A percentile compares a stretch with the other conserved stretches of the same genome.
Conservation (phyloP, 2,888 invertebrate genomes). For the Hoplodrina blanda region DNA sequence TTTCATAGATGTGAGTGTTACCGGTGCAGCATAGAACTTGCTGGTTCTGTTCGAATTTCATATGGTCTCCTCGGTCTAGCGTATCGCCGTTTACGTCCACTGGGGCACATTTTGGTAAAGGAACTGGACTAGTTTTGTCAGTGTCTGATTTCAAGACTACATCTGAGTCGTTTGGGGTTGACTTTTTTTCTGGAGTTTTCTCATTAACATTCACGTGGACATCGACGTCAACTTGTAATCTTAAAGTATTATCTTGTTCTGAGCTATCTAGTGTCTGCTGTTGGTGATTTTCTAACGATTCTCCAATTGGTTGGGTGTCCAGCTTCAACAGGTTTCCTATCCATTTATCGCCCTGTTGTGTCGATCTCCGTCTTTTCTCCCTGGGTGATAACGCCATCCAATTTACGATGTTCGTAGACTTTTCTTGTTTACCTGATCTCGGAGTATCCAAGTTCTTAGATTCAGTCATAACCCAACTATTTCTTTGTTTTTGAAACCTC, state of each 20-base stretch:
- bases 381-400: slow-evolving; percentile 81
- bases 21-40: slow-evolving; percentile 40
- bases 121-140: slow-evolving; percentile 20
- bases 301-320: slow-evolving; percentile 29
- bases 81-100: slow-evolving; percentile 1
- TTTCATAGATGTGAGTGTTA: slow-evolving; percentile 5
- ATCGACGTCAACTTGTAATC: slow-evolving; percentile 65
- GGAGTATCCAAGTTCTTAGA: slow-evolving; percentile 37
- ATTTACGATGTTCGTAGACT: slow-evolving; percentile 68
- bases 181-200: slow-evolving; percentile 40
- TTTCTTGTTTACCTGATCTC: slow-evolving; percentile 52
- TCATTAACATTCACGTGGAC: slow-evolving; percentile 62
- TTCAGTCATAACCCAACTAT: slow-evolving; percentile 73
- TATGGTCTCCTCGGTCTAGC: slow-evolving; percentile 54
- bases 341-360: slow-evolving; percentile 55
- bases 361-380: slow-evolving; percentile 71
- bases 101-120: slow-evolving; percentile 21
- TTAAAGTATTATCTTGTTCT: slow-evolving; percentile 29
- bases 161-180: slow-evolving; percentile 39
- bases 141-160: slow-evolving; percentile 12
- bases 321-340: slow-evolving; percentile 37
- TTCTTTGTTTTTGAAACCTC: slow-evolving; percentile 63
- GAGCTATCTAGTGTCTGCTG: slow-evolving; percentile 16
- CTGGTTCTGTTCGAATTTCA: slow-evolving; percentile 40
- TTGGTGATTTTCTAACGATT: slow-evolving; percentile 6